phyloP scores from a whole-genome alignment of 2,113 vertebrate species.

The Sprattus sprattus region DNA sequence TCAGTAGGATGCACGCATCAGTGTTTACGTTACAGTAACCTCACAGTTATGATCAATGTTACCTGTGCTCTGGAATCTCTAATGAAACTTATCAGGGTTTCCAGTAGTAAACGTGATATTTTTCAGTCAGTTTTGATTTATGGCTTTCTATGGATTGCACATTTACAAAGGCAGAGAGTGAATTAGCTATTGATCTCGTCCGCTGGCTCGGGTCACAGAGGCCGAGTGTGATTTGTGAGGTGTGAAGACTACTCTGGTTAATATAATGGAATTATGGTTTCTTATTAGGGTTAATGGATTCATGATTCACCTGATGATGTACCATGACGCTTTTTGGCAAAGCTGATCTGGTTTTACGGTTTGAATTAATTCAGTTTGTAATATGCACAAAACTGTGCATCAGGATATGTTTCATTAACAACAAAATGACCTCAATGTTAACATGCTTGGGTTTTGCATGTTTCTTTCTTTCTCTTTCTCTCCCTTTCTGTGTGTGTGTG shows the following conservation, averaged over 20 bases:
- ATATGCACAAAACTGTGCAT: neutral
- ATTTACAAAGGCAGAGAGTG: conserved; percentile 47
- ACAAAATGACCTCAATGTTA: neutral
- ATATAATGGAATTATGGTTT: conserved; percentile 38
- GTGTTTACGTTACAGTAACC: conserved; percentile 14
- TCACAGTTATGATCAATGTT: conserved; percentile 27
- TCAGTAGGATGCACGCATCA: neutral
- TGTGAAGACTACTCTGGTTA: conserved; percentile 37
- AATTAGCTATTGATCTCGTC: conserved; percentile 51
- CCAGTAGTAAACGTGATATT: conserved; percentile 30
- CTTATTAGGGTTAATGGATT: conserved; percentile 32
- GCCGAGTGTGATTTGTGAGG: conserved; percentile 35
- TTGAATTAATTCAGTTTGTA: neutral
- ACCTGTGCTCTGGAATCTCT: conserved; percentile 25
- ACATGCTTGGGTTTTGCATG: neutral
- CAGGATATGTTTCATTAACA: neutral
- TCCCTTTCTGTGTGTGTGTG: neutral
- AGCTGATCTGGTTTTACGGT: neutral
- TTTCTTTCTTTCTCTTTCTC: neutral
- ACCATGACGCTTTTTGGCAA: neutral
- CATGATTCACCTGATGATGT: conserved; percentile 30
- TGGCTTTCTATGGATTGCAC: conserved; percentile 37
- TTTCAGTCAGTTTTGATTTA: conserved; percentile 42
- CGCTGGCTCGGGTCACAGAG: conserved; percentile 27
- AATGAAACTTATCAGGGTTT: conserved; percentile 32